Base-by-base conservation (phyloP, 2,113 vertebrate genomes). In the Cisticola juncidis region DNA sequence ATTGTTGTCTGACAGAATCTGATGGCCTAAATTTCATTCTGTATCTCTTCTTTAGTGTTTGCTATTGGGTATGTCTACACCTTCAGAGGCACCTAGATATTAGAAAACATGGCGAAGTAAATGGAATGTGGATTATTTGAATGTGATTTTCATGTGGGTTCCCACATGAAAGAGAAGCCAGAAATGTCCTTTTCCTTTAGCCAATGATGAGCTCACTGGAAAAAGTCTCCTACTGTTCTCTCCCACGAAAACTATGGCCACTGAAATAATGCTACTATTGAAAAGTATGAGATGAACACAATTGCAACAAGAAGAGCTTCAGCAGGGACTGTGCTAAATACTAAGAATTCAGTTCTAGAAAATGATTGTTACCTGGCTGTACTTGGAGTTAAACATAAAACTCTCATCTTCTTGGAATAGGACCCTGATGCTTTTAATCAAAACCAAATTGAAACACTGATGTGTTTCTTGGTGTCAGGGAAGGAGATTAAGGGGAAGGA, bases 401-500 rank as follows among this genome's bases (percentile, higher is more conserved):
- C 61, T 66, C 74, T 66, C 7, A 8, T 78, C 85, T 90, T 88
- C 56, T 33, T 50, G 71, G 64, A 82, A 61, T 9, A 95, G 50
- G 47, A 80, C 33, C 31, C 58, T 73, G 81, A 66, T 69, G 66
- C 42, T 83, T 77, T 62, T 73, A 87, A 96, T 92, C 92, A 90
- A 90, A 86, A 86, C 40, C 76, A 64, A 86, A 77, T 60, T 82
- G 47, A 88, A 96, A 88, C 79, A 64, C 38, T 51, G 66, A 92
- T 86, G 71, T 72, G 26, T 80, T 85, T 62, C 66, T 86, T 66
- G 50, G 33, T 95, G 79, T 81, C 71, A 64, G 64, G 51, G 64
- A 80, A 95, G 77, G 81, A 77, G 64, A 81, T 90, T 86, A 86
- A 90, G 68, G 26, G 47, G 54, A 88, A 86, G 36, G 56, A 92